A percentile compares a stretch with the other conserved stretches of the same genome.
Conservation (phyloP, 2,797 vertebrate species). For the Buceros bicornis region DNA sequence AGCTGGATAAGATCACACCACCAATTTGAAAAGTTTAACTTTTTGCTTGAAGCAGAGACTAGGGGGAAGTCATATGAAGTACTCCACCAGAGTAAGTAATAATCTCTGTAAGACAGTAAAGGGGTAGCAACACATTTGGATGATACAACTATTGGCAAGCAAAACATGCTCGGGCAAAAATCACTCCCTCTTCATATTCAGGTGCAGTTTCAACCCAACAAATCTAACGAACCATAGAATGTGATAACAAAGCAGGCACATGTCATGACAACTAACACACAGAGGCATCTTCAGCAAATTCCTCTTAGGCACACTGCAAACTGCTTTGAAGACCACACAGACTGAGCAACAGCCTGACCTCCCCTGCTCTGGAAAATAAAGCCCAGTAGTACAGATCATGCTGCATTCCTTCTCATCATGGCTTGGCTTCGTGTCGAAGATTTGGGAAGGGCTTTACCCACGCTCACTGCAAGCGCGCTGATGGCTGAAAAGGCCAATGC, state of each 20-base stretch:
- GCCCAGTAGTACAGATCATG: background rate
- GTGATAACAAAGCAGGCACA: background rate
- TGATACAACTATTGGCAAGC: background rate
- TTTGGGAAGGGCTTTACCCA: too few species aligned
- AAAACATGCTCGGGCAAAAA: background rate
- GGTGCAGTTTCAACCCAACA: background rate
- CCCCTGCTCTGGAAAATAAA: background rate
- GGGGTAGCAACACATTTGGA: background rate
- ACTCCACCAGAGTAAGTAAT: background rate
- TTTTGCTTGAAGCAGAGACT: background rate
- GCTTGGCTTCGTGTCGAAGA: too few species aligned
- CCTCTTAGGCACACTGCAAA: background rate
- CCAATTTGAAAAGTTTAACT: background rate
- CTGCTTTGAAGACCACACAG: background rate
- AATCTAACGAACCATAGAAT: background rate
- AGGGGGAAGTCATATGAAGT: background rate
- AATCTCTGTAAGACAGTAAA: background rate
- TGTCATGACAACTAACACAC: background rate
- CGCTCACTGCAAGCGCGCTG: too few species aligned
- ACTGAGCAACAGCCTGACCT: background rate
- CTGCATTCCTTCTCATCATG: background rate
- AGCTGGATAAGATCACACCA: background rate
- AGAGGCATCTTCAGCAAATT: background rate
- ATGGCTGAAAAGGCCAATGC: too few species aligned
- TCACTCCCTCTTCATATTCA: background rate